These are phyloP conservation scores for Drosophila barbarae DNA, from an alignment of 2,888 invertebrate genomes.

Conservation along the genomic window DNA sequence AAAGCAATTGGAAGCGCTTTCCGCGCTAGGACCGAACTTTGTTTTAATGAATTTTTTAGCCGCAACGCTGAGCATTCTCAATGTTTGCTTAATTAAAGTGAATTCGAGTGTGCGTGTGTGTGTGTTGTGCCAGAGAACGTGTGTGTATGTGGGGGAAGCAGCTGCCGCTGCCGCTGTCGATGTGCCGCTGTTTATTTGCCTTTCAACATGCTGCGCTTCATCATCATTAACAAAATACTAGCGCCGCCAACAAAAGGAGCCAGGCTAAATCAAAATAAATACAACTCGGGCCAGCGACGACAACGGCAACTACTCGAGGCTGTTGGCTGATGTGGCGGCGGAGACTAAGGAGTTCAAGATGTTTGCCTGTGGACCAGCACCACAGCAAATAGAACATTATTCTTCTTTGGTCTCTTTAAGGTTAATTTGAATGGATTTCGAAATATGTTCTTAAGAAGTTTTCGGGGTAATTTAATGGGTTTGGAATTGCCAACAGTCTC, in stretches of 20 bases:
- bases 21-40: constrained; percentile 39
- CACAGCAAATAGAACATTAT: constrained; percentile 5
- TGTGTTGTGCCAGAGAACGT: neutral
- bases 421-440: neutral
- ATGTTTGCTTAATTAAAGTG: constrained; percentile 71
- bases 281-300: constrained; percentile 34
- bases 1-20: constrained; percentile 31
- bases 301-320: constrained; percentile 21
- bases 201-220: constrained; percentile 71
- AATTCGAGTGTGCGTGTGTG: constrained; percentile 21
- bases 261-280: constrained; percentile 67
- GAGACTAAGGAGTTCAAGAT: constrained; percentile 23
- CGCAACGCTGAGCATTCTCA: constrained; percentile 55
- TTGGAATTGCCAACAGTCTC: neutral
- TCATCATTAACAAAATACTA: constrained; percentile 69
- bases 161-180: constrained; percentile 49
- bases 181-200: constrained; percentile 60
- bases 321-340: constrained; percentile 23
- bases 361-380: neutral
- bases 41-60: constrained; percentile 69
- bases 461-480: neutral
- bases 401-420: neutral
- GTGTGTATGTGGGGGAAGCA: constrained; percentile 16
- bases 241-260: constrained; percentile 34
- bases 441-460: neutral